Evolutionary conservation across 2,888 invertebrate genomes (phyloP), one percentile per base, ranked within the genome.

Genomic region (Diaperis boleti): DNA sequence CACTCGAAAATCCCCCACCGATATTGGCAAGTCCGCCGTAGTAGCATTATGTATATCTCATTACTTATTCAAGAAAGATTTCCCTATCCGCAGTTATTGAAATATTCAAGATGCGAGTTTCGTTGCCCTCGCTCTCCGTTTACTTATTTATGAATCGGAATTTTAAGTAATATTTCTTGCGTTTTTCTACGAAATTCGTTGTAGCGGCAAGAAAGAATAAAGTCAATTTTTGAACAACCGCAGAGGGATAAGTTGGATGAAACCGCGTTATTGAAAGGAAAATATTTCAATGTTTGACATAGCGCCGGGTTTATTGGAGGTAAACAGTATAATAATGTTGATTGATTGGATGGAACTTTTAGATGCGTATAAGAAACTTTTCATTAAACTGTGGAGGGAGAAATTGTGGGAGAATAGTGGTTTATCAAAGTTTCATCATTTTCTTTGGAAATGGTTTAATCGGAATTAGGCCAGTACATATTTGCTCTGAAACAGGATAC

Each of bases 61-160:
- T 62, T 62, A 56, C 49, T 31, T 37, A 59, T 54, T 54, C 35
- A 41, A 37, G 35, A 45, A 52, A 63, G 52, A 59, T 50, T 63
- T 63, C 59, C 59, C 59, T 63, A 63, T 57, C 50, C 59, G 62
- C 57, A 63, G 59, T 63, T 59, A 59, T 63, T 63, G 62, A 63
- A 63, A 59, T 63, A 63, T 63, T 59, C 62, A 63, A 44, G 37
- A 63, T 50, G 56, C 52, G 59, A 59, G 57, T 54, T 61, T 35
- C 39, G 39, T 52, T 60, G 35, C 52, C 52, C 41, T 50, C 49
- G 44, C 44, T 57, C 35, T 33, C 26, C 62, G 26, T 55, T 62
- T 56, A 62, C 56, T 56, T 62, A 62, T 62, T 62, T 62, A 62
- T 62, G 62, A 62, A 56, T 49, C 47, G 56, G 62, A 62, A 62